phyloP scores from a whole-genome alignment of 2,797 vertebrate genomes.

The Protosalanx chinensis region DNA sequence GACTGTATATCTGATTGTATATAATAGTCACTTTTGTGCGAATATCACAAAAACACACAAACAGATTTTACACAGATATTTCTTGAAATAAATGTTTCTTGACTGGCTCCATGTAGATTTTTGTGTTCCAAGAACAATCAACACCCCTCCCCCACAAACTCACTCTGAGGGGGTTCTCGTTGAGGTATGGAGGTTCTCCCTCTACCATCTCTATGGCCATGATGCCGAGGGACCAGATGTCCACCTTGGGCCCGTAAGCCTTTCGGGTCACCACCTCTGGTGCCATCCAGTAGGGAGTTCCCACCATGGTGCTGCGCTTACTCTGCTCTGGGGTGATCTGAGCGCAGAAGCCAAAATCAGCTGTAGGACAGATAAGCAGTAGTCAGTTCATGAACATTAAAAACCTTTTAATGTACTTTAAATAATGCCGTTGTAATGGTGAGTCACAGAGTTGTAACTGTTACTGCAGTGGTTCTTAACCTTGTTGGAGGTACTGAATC shows the following conservation, averaged over 20 bases:
- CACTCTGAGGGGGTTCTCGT: conserved; percentile 96
- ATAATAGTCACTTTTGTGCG: no score
- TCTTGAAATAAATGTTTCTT: no score
- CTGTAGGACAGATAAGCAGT: conserved; percentile 59
- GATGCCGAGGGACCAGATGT: conserved; percentile 98
- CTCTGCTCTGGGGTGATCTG: conserved; percentile 98
- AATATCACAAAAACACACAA: background rate
- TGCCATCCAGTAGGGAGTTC: conserved; percentile 98
- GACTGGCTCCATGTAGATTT: no score
- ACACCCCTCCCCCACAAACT: conserved; percentile 44
- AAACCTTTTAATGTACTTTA: background rate
- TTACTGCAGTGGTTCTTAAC: background rate
- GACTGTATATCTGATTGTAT: no score
- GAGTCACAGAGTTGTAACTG: background rate
- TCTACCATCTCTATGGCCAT: conserved; percentile 99
- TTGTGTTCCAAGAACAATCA: conserved; percentile 6
- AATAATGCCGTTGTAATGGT: background rate
- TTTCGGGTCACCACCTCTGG: conserved; percentile 97
- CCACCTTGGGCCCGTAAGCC: conserved; percentile 96
- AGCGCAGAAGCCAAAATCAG: conserved; percentile 98
- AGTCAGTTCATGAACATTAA: background rate
- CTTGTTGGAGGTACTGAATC: no score
- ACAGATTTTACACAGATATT: background rate
- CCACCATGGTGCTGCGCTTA: conserved; percentile 98
- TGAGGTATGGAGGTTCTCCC: conserved; percentile 96